Percentiles rank a stretch among this genome's conserved stretches.
Conservation (phyloP, 2,888 invertebrate species). For the Ornithoptera priamus region DNA sequence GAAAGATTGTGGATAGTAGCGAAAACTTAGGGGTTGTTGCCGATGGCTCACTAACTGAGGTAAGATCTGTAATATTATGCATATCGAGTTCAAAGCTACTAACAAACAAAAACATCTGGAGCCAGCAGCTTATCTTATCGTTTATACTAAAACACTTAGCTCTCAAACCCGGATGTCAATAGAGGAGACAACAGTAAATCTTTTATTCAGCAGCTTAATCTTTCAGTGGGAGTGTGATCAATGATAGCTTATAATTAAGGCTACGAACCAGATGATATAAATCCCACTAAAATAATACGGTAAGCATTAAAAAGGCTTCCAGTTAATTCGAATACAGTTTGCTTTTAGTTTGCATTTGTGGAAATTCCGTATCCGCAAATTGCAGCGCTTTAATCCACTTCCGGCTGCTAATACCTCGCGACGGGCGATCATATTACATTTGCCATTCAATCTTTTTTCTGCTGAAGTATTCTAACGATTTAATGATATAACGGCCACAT, state of each 20-base stretch:
- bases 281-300: too few species aligned
- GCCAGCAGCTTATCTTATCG: too few species aligned
- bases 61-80: background rate
- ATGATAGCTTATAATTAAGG: background rate
- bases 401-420: background rate
- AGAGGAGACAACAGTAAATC: too few species aligned
- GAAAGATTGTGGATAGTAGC: background rate
- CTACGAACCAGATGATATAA: too few species aligned
- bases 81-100: background rate
- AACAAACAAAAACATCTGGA: too few species aligned
- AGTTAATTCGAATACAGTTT: background rate
- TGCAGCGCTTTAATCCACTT: background rate
- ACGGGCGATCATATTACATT: background rate
- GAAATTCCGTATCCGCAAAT: background rate
- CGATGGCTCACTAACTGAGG: slow-evolving; percentile 9
- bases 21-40: background rate
- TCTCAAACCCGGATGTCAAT: too few species aligned
- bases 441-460: background rate
- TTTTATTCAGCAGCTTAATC: too few species aligned
- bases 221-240: too few species aligned
- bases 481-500: background rate
- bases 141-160: too few species aligned
- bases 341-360: background rate
- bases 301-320: background rate
- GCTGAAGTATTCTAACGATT: background rate